Evolutionary conservation across 2,113 vertebrate genomes (phyloP).

Genomic region (Henicopernis longicauda): DNA sequence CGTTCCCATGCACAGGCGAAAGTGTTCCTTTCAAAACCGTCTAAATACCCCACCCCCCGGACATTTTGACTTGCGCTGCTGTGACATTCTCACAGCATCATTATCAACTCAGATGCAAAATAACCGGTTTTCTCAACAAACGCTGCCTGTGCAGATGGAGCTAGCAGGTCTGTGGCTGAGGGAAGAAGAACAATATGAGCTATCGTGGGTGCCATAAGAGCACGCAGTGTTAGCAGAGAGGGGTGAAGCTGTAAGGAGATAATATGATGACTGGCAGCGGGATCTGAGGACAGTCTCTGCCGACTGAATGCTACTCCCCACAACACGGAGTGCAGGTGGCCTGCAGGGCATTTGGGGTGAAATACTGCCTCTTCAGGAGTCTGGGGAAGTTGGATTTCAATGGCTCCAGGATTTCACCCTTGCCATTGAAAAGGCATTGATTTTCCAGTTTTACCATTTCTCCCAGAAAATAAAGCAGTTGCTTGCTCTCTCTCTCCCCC

Average conservation of each 20-base stretch:
- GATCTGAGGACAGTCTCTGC: not conserved
- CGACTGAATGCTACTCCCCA: not conserved
- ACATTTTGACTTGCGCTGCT: not conserved
- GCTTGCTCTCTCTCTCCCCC: too few species aligned
- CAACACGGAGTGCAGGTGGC: rapidly evolving
- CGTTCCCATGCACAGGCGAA: not conserved
- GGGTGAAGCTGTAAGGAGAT: not conserved
- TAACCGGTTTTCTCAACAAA: not conserved
- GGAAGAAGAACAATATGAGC: not conserved
- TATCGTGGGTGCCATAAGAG: rapidly evolving
- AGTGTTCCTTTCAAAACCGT: not conserved
- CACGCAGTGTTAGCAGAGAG: not conserved
- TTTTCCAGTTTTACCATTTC: not conserved
- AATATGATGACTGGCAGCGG: not conserved
- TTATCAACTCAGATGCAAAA: not conserved
- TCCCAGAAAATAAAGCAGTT: not conserved
- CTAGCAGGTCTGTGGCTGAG: not conserved
- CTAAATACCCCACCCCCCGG: not conserved
- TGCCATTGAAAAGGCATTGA: not conserved
- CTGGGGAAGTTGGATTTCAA: not conserved
- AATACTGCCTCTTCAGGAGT: not conserved
- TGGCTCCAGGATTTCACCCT: not conserved
- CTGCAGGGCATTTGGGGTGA: not conserved
- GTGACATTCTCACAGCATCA: not conserved
- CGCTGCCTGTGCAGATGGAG: not conserved